Conservation (phyloP, 2,113 vertebrate species). For the Thryonomys swinderianus region DNA sequence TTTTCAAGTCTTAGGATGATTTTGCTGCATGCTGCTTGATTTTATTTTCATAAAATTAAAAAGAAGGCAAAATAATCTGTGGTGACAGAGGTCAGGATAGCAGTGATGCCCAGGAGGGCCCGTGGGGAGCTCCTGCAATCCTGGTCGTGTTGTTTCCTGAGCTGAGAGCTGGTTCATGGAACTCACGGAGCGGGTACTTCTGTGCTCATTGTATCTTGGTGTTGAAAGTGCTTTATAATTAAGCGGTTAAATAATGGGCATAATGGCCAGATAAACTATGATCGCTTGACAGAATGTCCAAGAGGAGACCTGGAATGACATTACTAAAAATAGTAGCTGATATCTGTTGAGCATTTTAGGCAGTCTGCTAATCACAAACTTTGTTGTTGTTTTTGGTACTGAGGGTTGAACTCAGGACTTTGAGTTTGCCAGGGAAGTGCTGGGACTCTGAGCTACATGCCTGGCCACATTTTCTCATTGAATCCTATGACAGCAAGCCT, state of each 20-base stretch:
- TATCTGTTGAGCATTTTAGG: not conserved
- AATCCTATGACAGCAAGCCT: no score
- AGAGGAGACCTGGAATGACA: not conserved
- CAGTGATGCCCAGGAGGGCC: not conserved
- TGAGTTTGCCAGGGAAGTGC: no score
- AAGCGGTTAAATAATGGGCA: not conserved
- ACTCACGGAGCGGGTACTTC: not conserved
- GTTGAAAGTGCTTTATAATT: conserved; percentile 12
- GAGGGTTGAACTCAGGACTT: no score
- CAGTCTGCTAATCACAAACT: not conserved
- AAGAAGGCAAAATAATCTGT: not conserved
- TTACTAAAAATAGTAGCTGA: not conserved
- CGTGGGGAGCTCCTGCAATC: rapidly evolving
- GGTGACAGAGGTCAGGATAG: not conserved
- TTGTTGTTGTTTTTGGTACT: no score
- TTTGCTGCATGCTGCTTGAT: not conserved
- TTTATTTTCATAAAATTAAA: not conserved
- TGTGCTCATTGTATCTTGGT: not conserved
- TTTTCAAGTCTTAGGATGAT: not conserved
- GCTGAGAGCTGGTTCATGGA: not conserved
- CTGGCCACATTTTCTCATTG: not conserved
- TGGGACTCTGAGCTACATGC: no score
- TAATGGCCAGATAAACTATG: not conserved
- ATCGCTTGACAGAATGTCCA: not conserved
- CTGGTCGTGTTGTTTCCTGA: not conserved